Base-by-base conservation (phyloP, 2,113 vertebrate genomes). In the Syngnathoides biaculeatus region DNA sequence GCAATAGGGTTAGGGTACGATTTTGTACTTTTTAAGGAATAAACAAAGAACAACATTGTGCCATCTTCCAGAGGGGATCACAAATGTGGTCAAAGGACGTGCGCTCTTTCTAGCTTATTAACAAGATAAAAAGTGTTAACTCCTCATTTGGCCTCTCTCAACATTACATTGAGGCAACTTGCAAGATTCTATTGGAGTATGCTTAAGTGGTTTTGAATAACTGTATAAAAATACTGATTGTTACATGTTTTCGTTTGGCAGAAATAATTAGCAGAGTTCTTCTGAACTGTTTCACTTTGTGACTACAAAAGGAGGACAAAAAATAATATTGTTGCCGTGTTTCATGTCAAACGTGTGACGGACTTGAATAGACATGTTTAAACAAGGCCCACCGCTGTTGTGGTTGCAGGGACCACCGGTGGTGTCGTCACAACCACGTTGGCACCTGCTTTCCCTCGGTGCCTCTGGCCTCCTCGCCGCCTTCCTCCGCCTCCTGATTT, bases 381-480 rank as follows among this genome's bases (percentile, higher is more conserved):
- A 86, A 93, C 95, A 55, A 92, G 91, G 50, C 93, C 92, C 0
- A 75, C 78, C 40, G 85, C 86, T 58, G 82, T 86, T 1, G 89
- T 20, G 8, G 48, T 52, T 52, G 48, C 20, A 7, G 94, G 85
- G 64, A 94, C 84, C 20, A 90, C 89, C 71, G 92, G 75, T 0
- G 83, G 52, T 24, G 75, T 24, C 0, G 60, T 3, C 0, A 65
- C 38, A 0, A 70, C 38, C 0, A 71, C 9, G 30, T 78, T 95
- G 72, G 94, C 90, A 74, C 92, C 92, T 87, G 92, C 92, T 91
- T 99, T 99, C 83, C 94, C 95, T 92, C 96, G 96, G 90, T 99
- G 97, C 73, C 97, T 91, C 90, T 99, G 97, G 82, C 97, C 96
- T 1, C 97, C 97, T 65, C 97, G 91, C 84, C 97, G 92, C 76